Conservation (phyloP, 1,140 invertebrate genomes). For the Ectropis grisescens region DNA sequence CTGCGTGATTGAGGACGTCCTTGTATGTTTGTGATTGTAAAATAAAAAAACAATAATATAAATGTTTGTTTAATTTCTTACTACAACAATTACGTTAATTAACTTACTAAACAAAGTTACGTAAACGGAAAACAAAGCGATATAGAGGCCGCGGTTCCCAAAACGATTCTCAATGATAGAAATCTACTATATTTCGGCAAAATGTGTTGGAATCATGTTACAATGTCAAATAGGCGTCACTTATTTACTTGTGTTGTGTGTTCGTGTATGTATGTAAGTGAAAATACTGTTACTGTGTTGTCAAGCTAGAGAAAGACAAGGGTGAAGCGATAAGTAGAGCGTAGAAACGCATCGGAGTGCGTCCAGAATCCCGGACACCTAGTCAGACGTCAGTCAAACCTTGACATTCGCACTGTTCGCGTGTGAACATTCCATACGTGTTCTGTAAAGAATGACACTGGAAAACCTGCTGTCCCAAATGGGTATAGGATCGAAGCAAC, state of each 20-base stretch:
- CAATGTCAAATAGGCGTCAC: no score
- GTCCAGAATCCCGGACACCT: constrained; percentile 1
- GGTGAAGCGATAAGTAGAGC: constrained; percentile 28
- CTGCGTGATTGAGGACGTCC: constrained; percentile 65
- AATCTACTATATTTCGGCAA: no score
- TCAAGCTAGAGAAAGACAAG: no score
- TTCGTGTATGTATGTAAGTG: no score
- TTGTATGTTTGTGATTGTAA: constrained; percentile 60
- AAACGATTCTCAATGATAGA: no score
- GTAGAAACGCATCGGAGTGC: constrained; percentile 18
- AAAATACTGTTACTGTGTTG: no score
- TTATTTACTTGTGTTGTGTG: no score
- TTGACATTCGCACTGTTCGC: constrained; percentile 25
- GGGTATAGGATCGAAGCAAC: constrained; percentile 35
- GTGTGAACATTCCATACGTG: constrained; percentile 10
- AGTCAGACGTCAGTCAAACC: constrained; percentile 20
- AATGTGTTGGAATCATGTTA: no score
- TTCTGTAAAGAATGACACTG: constrained; percentile 37
- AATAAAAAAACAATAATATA: constrained; percentile 48
- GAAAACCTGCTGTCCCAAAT: constrained; percentile 36
- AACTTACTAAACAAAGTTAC: no score
- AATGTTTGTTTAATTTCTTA: constrained; percentile 13
- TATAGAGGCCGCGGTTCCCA: no score
- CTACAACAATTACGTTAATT: no score
- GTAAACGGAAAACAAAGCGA: no score